These are phyloP conservation scores for Crossocerus cetratus DNA, from an alignment of 2,888 invertebrate genomes.

Conservation along the genomic window DNA sequence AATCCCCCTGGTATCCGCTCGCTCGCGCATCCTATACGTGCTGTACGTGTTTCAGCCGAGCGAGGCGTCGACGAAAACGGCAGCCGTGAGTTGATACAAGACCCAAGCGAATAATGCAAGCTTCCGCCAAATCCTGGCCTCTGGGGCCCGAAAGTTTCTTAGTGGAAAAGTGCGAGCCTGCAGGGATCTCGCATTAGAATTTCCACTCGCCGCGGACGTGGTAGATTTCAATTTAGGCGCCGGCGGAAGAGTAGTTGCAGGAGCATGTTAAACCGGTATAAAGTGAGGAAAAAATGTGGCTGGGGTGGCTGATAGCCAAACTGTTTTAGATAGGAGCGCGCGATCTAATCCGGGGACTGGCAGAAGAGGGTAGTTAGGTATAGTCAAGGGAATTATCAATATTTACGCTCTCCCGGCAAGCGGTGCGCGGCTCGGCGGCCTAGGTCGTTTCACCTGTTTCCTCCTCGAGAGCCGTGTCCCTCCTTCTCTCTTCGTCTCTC, in stretches of 20 bases:
- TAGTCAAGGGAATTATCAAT: conserved; percentile 72
- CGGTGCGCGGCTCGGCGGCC: conserved; percentile 21
- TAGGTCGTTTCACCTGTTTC: conserved; percentile 71
- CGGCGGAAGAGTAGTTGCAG: neutral
- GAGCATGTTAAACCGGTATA: neutral
- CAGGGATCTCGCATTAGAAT: too few species aligned
- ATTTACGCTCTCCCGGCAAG: conserved; percentile 68
- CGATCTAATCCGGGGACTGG: conserved; percentile 31
- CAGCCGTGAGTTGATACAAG: neutral
- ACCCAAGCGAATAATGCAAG: neutral
- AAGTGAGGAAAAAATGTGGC: neutral
- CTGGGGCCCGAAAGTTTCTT: neutral
- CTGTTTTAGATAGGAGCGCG: conserved; percentile 9
- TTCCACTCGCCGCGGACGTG: neutral
- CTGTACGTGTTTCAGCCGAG: conserved; percentile 34
- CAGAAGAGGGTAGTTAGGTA: conserved; percentile 48
- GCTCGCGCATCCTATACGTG: conserved; percentile 43
- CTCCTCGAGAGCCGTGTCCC: conserved; percentile 56
- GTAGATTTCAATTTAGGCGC: neutral
- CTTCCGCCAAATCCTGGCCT: neutral
- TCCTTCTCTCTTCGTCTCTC: too few species aligned
- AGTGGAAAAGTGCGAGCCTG: too few species aligned
- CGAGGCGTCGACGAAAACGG: neutral
- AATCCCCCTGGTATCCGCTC: conserved; percentile 40
- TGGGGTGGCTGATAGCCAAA: neutral